Evolutionary conservation across 2,113 vertebrate species (phyloP).

Genomic region (Erpornis zantholeuca): DNA sequence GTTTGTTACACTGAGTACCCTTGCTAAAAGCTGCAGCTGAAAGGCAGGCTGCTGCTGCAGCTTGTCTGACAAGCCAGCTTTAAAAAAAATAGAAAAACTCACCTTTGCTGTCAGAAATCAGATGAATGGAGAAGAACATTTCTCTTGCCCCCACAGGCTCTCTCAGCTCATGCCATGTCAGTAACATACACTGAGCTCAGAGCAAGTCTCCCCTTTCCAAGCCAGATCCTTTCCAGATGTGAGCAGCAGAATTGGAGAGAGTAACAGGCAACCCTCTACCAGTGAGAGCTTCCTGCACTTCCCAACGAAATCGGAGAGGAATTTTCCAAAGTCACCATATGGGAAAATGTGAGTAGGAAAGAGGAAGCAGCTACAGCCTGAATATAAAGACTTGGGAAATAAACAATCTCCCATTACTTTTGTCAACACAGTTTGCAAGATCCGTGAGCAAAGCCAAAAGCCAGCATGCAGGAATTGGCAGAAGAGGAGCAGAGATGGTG

Average conservation of each 20-base stretch:
- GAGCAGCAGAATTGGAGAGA: constrained; percentile 50
- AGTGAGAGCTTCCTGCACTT: constrained; percentile 76
- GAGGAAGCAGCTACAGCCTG: constrained; percentile 37
- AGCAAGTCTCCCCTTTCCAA: constrained; percentile 56
- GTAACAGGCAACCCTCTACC: constrained; percentile 69
- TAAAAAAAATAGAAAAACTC: constrained; percentile 20
- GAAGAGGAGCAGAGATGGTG: neutral
- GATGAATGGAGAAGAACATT: constrained; percentile 58
- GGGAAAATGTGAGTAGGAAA: constrained; percentile 61
- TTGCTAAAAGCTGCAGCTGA: neutral
- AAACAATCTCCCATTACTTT: constrained; percentile 33
- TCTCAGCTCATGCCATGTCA: constrained; percentile 77
- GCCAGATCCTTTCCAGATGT: constrained; percentile 86
- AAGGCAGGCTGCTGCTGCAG: neutral
- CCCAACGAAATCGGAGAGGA: constrained; percentile 51
- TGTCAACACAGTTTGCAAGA: constrained; percentile 23
- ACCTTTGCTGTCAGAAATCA: constrained; percentile 53
- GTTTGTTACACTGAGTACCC: neutral
- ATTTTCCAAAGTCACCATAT: constrained; percentile 70
- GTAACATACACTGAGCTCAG: constrained; percentile 42
- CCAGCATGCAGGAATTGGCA: constrained; percentile 34
- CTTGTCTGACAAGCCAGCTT: neutral
- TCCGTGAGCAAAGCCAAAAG: neutral
- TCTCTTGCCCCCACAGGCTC: constrained; percentile 51
- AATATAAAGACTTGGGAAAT: constrained; percentile 30